phyloP scores from a whole-genome alignment of 2,797 vertebrate genomes.

The Pipistrellus pipistrellus region DNA sequence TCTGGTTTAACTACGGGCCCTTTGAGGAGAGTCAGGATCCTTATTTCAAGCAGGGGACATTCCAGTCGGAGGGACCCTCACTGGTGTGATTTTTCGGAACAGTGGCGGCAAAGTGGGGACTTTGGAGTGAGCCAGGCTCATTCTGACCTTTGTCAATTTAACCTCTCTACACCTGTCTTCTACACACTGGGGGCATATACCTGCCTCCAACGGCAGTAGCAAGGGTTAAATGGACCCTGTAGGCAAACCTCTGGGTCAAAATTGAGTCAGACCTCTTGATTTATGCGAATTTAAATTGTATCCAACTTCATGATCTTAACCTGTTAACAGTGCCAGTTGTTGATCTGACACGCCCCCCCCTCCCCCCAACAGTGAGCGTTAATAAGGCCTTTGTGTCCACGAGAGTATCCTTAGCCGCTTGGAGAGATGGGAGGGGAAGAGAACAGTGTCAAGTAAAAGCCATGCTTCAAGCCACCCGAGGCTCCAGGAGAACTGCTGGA shows the following conservation, averaged over 20 bases:
- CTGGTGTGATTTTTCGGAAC: neutral
- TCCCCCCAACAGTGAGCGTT: neutral
- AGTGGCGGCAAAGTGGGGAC: neutral
- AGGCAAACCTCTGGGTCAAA: neutral
- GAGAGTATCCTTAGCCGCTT: neutral
- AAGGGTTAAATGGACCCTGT: neutral
- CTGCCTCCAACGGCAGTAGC: neutral
- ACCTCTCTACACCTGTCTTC: neutral
- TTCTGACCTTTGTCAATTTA: conserved; percentile 1
- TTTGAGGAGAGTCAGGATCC: conserved; percentile 16
- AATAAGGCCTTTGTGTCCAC: neutral
- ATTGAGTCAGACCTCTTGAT: neutral
- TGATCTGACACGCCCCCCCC: neutral
- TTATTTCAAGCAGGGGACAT: neutral
- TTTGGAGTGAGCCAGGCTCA: neutral
- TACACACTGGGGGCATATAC: neutral
- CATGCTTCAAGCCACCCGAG: neutral
- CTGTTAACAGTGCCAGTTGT: neutral
- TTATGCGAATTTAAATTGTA: neutral
- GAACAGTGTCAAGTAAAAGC: neutral
- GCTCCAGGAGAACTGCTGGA: neutral
- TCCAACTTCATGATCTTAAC: conserved; percentile 9
- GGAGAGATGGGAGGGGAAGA: neutral
- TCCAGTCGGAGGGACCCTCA: neutral
- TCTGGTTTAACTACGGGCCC: neutral